These are phyloP conservation scores for Drosophila obscura DNA, from an alignment of 1,140 invertebrate genomes.

Conservation along the genomic window DNA sequence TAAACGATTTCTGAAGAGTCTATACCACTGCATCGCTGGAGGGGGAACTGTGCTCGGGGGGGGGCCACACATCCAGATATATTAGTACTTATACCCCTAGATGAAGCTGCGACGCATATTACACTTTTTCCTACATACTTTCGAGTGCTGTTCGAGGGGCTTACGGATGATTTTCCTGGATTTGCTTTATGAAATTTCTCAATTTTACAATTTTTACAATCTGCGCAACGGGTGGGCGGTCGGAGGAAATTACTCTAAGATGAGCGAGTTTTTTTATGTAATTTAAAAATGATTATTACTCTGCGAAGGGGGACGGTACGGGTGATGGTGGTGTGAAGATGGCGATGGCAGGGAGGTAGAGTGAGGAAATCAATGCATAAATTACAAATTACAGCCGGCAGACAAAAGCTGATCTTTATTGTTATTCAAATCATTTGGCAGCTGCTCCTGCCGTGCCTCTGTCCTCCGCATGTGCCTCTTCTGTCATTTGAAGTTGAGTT, in stretches of 20 bases:
- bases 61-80: slow-evolving; percentile 43
- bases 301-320: slow-evolving; percentile 1
- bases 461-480: background rate
- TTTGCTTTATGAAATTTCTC: slow-evolving; percentile 57
- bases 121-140: slow-evolving; percentile 69
- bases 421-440: slow-evolving; percentile 76
- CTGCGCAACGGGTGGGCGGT: slow-evolving; percentile 58
- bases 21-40: slow-evolving; percentile 4
- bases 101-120: slow-evolving; percentile 65
- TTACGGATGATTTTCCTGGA: slow-evolving; percentile 70
- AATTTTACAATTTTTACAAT: slow-evolving; percentile 71
- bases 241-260: slow-evolving; percentile 58
- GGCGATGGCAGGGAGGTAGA: background rate
- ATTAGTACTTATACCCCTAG: slow-evolving; percentile 13
- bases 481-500: slow-evolving; percentile 37
- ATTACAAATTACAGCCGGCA: slow-evolving; percentile 63
- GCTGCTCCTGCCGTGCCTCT: slow-evolving; percentile 36
- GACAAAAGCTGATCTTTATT: slow-evolving; percentile 76
- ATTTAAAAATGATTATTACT: slow-evolving; percentile 79
- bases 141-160: slow-evolving; percentile 66
- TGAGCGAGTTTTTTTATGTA: slow-evolving; percentile 54
- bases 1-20: slow-evolving; percentile 65
- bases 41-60: slow-evolving; percentile 34
- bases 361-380: slow-evolving; percentile 73
- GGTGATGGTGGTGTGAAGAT: background rate